Percentiles rank a stretch among this genome's conserved stretches.
Conservation (phyloP, 2,797 vertebrate species). For the Amazona ochrocephala region DNA sequence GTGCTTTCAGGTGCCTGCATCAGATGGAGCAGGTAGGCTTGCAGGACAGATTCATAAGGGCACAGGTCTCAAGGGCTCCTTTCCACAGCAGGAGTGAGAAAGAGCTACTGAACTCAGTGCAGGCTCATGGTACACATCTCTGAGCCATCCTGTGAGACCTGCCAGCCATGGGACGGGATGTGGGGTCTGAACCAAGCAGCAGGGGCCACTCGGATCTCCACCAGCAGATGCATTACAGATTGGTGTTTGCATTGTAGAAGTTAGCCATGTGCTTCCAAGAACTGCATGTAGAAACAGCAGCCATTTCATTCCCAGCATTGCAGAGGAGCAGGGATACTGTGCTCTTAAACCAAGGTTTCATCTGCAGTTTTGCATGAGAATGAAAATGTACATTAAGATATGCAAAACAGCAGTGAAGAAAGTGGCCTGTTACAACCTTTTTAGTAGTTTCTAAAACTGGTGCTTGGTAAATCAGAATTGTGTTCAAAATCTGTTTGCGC, state of each 20-base stretch:
- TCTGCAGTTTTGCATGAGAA: not conserved
- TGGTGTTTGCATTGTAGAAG: not conserved
- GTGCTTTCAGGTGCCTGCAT: not conserved
- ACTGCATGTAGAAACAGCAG: not conserved
- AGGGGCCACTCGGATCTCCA: not conserved
- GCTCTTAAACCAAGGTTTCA: not conserved
- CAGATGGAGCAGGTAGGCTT: not conserved
- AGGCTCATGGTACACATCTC: fast-evolving
- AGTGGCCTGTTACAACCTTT: not conserved
- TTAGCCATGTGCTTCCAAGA: not conserved
- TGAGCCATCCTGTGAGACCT: not conserved
- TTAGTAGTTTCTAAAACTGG: not conserved
- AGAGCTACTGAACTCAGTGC: not conserved
- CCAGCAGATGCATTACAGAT: not conserved
- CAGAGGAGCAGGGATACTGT: not conserved
- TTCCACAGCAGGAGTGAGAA: not conserved
- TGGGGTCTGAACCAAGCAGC: not conserved
- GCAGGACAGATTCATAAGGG: not conserved
- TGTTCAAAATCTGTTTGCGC: not conserved
- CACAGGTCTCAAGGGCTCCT: not conserved
- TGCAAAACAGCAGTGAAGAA: not conserved
- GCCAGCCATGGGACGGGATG: fast-evolving
- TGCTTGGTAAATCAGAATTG: not conserved
- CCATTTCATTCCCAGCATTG: not conserved
- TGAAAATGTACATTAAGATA: fast-evolving